phyloP scores from a whole-genome alignment of 2,113 vertebrate genomes.

The Gnathonemus echidnorhynchus region DNA sequence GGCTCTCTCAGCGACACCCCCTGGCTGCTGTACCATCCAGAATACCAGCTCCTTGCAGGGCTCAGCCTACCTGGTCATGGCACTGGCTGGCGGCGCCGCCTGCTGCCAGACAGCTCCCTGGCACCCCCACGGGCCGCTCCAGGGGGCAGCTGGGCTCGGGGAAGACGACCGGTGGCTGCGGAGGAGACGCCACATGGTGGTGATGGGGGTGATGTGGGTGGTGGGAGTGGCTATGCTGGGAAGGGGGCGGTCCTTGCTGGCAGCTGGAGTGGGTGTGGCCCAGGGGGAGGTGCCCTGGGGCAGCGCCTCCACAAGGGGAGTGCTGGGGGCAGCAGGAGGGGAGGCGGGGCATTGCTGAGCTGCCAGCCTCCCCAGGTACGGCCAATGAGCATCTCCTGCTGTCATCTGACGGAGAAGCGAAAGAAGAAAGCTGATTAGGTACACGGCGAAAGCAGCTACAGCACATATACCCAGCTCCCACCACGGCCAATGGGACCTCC shows the following conservation, averaged over 20 bases:
- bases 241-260: constrained; percentile 72
- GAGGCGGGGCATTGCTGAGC: constrained; percentile 85
- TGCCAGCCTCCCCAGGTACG: constrained; percentile 63
- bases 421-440: constrained; percentile 21
- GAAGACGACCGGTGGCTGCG: constrained; percentile 70
- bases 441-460: background rate
- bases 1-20: background rate
- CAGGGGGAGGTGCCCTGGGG: constrained; percentile 75
- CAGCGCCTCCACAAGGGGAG: constrained; percentile 83
- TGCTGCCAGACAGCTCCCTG: constrained; percentile 17
- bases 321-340: constrained; percentile 97
- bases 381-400: constrained; percentile 68
- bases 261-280: constrained; percentile 82
- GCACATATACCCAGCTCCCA: background rate
- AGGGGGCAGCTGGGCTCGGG: constrained; percentile 77
- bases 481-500: background rate
- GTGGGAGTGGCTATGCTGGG: constrained; percentile 67
- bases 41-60: background rate
- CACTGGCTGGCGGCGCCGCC: constrained; percentile 63
- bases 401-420: constrained; percentile 63
- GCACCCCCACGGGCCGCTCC: constrained; percentile 60
- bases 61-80: constrained; percentile 69
- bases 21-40: background rate
- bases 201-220: constrained; percentile 88
- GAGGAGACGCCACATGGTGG: constrained; percentile 75